These are phyloP conservation scores for Latheticus oryzae DNA, from an alignment of 2,888 invertebrate species.

Conservation along the genomic window DNA sequence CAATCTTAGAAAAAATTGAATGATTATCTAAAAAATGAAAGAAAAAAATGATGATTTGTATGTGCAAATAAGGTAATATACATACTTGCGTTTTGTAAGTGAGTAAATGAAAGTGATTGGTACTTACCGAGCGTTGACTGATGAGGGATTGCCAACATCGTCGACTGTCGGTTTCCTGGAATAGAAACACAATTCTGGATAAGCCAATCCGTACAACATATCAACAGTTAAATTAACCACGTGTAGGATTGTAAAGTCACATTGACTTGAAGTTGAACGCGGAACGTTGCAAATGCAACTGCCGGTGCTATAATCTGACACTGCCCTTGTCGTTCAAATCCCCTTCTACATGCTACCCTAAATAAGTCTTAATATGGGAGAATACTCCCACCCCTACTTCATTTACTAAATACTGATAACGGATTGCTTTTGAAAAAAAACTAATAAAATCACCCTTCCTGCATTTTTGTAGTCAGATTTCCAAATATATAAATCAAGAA, in stretches of 20 bases:
- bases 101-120: conserved; percentile 38
- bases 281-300: conserved; percentile 53
- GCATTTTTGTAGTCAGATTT: too few species aligned
- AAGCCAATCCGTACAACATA: conserved; percentile 61
- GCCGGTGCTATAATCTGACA: conserved; percentile 51
- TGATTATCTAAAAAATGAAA: too few species aligned
- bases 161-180: conserved; percentile 88
- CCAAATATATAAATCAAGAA: too few species aligned
- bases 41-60: conserved; percentile 35
- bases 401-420: conserved; percentile 53
- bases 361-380: conserved; percentile 62
- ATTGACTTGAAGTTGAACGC: conserved; percentile 23
- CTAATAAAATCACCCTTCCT: conserved; percentile 36
- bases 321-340: conserved; percentile 54
- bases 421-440: conserved; percentile 42
- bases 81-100: conserved; percentile 43
- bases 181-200: conserved; percentile 68
- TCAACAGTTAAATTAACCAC: conserved; percentile 41
- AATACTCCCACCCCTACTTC: conserved; percentile 51
- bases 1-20: conserved; percentile 2
- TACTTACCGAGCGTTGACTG: conserved; percentile 90
- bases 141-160: conserved; percentile 85
- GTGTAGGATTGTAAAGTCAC: conserved; percentile 32
- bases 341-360: conserved; percentile 60
- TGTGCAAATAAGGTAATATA: conserved; percentile 49